These are phyloP conservation scores for Drosophila setifemur DNA, from an alignment of 1,140 invertebrate species.

Conservation along the genomic window DNA sequence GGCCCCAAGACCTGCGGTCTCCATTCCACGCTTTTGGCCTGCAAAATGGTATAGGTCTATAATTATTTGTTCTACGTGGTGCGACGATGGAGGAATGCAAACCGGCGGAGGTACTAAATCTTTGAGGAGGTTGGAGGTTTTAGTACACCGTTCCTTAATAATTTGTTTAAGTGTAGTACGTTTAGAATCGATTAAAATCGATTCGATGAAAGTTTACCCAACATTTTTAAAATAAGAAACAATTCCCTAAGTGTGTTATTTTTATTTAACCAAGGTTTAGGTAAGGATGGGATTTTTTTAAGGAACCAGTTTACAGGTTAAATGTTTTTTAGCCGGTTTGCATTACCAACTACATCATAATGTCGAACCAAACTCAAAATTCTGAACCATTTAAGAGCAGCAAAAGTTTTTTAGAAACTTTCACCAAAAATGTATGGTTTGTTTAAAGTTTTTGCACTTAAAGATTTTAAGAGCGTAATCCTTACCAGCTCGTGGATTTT, in stretches of 20 bases:
- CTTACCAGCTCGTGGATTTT: slow-evolving; percentile 14
- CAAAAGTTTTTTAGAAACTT: no score
- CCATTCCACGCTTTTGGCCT: slow-evolving; percentile 34
- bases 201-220: no score
- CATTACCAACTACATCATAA: not conserved
- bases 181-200: no score
- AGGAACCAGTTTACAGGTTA: not conserved
- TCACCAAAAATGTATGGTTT: not conserved
- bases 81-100: not conserved
- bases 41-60: slow-evolving; percentile 15
- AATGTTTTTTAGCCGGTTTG: not conserved
- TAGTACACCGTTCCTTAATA: no score
- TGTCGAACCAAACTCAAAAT: not conserved
- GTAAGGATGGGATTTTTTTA: no score
- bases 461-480: not conserved
- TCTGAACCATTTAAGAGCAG: not conserved
- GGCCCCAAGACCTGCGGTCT: not conserved
- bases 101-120: no score
- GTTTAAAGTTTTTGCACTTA: not conserved
- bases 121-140: no score
- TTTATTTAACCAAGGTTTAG: no score
- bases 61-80: not conserved
- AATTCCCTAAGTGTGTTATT: no score
- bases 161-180: no score
- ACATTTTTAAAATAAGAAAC: no score